Evolutionary conservation across 2,797 vertebrate genomes (phyloP), one percentile per base, ranked within the genome.

Genomic region (Paguma larvata): DNA sequence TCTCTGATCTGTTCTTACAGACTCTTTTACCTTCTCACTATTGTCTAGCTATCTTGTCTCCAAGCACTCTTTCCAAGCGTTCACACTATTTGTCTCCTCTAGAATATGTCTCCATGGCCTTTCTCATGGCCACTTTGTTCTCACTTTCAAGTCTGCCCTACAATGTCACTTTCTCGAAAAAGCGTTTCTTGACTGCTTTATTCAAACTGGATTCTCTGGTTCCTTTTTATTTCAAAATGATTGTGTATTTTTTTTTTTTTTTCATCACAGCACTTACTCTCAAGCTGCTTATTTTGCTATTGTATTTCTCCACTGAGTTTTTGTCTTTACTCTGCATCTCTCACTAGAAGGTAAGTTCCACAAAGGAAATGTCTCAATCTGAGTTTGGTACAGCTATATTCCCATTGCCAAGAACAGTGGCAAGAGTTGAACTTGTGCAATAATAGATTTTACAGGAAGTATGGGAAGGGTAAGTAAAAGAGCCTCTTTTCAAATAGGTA

Each of bases 31-130:
- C 5, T 59, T 7, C 8, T 67, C 59, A 44, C 6, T 30, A 2
- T 48, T 38, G 5, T 23, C 18, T 59, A 16, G 25, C 11, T 51
- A n/a, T n/a, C 73, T 44, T 4, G 6, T 23, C n/a, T 6, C 15
- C 41, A 18, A 6, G 19, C 4, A 1, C 6, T 13, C 9, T 56
- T 63, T 10, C 9, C 27, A 65, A 25, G 23, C 3, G 1, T 9
- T 21, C 3, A 5, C 3, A 0, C 48, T n/a, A 18, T 67, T 75
- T n/a, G 5, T 53, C 34, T 82, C 14, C 44, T 32, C 30, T 13
- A 46, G 5, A 38, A 48, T 23, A 21, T 8, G 2, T 23, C 13
- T 34, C 25, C 18, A 13, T 44, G 46, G 44, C 13, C 51, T 70
- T 44, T 59, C 13, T 78, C 30, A 19, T 3, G 10, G 3, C 23